These are phyloP conservation scores for Sebastes oblongus DNA, from an alignment of 2,797 vertebrate genomes.

Conservation along the genomic window DNA sequence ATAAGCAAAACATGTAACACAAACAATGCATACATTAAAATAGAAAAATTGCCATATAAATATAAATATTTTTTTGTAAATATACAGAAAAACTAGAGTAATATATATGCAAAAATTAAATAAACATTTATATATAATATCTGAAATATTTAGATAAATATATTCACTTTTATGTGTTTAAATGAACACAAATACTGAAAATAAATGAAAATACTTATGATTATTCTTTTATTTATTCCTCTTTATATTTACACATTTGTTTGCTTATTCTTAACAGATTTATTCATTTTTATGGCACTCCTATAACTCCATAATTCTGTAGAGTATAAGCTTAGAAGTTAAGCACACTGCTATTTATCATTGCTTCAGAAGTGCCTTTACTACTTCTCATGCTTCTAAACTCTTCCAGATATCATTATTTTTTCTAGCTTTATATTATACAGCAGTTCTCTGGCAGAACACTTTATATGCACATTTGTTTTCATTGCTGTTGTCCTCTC, in stretches of 20 bases:
- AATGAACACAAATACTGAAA: too few species aligned
- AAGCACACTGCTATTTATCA: not conserved
- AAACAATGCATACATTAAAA: too few species aligned
- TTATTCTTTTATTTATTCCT: not conserved
- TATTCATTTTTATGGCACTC: not conserved
- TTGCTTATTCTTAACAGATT: not conserved
- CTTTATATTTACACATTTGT: not conserved
- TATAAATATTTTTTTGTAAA: too few species aligned
- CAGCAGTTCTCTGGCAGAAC: constrained; percentile 1
- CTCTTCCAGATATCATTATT: not conserved
- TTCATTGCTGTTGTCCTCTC: constrained; percentile 30
- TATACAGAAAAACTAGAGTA: too few species aligned
- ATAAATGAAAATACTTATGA: not conserved
- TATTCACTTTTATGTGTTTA: too few species aligned
- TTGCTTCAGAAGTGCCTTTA: not conserved
- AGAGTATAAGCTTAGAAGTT: not conserved
- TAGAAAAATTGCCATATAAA: too few species aligned
- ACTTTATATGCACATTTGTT: constrained; percentile 17
- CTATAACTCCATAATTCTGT: not conserved
- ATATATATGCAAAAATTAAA: too few species aligned
- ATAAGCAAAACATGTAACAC: not conserved
- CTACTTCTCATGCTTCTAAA: not conserved
- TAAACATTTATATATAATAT: too few species aligned
- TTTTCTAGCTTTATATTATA: not conserved
- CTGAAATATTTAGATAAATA: too few species aligned